Base-by-base conservation (phyloP, 2,113 vertebrate species). In the Poicephalus gulielmi region DNA sequence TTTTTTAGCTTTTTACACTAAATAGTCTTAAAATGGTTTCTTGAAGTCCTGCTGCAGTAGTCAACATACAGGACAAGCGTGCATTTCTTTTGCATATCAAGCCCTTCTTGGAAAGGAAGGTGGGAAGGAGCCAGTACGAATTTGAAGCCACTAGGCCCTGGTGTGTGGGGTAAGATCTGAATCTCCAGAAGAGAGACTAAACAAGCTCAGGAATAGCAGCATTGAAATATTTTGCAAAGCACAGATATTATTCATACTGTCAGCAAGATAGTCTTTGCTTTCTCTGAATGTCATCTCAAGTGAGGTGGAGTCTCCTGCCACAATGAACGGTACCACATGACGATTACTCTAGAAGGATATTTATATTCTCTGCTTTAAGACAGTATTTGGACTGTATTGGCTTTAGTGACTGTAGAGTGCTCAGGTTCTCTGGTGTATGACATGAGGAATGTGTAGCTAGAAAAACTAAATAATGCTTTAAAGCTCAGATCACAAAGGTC, bases 251-350 rank as follows among this genome's bases (percentile, higher is more conserved):
- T 6, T 82, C 7, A 6, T 41, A 49, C 49, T 80, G 67, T 59
- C 44, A 80, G 28, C 12, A 76, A 60, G 30, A 25, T 39, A 77
- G 39, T 18, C 24, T 35, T 46, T 55, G 33, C 11, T 68, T 53
- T 53, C 27, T 44, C n/a, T 46, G 17, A 59, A 64, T 39, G 15
- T 69, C 16, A 46, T 60, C 57, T 68, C 0, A 0, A 55, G 53
- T 20, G 35, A 57, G 15, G 4, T 43, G 25, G 22, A 11, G 30
- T 64, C 17, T 81, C 15, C 15, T 55, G 19, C 33, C 33, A 41
- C 31, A 37, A 6, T 50, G 35, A 60, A 86, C 43, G 17, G 23
- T 35, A 46, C 0, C 0, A 39, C 2, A 3, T 44, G 50, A 17
- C 0, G 2, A 28, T 79, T 90, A 31, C 9, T 70, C 11, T 27